Percentiles rank a stretch among this genome's conserved stretches.
Evolutionary conservation across 2,797 vertebrate species (phyloP).

Genomic region (Brotula barbata): DNA sequence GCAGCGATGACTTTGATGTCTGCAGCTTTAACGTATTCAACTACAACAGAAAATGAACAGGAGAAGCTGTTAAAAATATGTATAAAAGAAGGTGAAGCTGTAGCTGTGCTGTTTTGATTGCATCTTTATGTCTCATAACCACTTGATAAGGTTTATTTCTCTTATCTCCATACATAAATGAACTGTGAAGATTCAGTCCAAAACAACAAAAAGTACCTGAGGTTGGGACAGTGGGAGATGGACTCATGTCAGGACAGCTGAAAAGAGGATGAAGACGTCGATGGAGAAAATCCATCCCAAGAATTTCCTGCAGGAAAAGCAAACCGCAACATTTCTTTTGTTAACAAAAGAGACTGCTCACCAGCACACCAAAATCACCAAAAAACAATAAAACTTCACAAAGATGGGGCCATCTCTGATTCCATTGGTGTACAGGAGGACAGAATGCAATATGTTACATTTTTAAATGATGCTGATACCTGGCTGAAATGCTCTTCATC

Average conservation of each 20-base stretch:
- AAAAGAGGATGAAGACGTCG: conserved; percentile 43
- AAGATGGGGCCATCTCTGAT: too few species aligned
- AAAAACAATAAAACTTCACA: too few species aligned
- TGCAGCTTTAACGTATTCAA: conserved; percentile 83
- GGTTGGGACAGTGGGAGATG: conserved; percentile 64
- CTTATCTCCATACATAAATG: too few species aligned
- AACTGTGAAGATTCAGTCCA: too few species aligned
- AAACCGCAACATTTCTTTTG: neutral
- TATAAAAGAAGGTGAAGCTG: too few species aligned
- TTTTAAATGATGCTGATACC: conserved; percentile 38
- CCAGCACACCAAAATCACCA: too few species aligned
- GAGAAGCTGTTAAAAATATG: too few species aligned
- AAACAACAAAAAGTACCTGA: conserved; percentile 56
- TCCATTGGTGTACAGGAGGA: too few species aligned
- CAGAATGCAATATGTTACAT: neutral
- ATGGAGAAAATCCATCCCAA: conserved; percentile 17
- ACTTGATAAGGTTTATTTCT: too few species aligned
- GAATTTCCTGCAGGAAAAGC: conserved; percentile 48
- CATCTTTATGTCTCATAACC: too few species aligned
- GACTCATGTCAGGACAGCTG: conserved; percentile 69
- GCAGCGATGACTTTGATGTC: conserved; percentile 86
- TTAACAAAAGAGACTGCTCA: too few species aligned
- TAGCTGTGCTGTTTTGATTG: too few species aligned
- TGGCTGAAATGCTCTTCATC: conserved; percentile 39
- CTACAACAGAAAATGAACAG: conserved; percentile 55